Evolutionary conservation across 2,888 invertebrate species (phyloP), one percentile per base, ranked within the genome.

Genomic region (Drosophila gaucha): DNA sequence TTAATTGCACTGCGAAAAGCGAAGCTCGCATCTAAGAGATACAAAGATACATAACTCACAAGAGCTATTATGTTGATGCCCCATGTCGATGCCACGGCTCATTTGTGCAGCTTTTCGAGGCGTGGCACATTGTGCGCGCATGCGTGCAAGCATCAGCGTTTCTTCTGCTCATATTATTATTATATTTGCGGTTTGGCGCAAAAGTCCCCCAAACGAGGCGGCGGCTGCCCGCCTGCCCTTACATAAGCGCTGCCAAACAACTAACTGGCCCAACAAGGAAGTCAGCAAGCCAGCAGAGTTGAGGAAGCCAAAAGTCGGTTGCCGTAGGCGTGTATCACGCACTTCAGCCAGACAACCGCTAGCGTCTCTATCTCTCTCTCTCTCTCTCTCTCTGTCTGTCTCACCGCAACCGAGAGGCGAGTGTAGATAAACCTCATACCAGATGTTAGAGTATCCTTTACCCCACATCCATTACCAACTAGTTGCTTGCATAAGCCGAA

Each of bases 1-100:
- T 80, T 80, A 84, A 80, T 84, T 80, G 80, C 84, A 73, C 72
- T 80, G 80, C 80, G 75, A 80, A 71, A 71, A 60, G 74, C 74
- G 71, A 80, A 22, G 74, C 69, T 56, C 46, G 52, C 73, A 73
- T 73, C 72, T 65, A 58, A 50, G 49, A 65, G 49, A 69, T 58
- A 55, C 65, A 56, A 44, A 64, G 31, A 55, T 55, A 47, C 59
- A 77, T 82, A 74, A 72, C 77, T 67, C 62, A 58, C 51, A 26
- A 41, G 35, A 69, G 60, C 10, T 60, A 51, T 67, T 56, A 55
- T 66, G 55, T 50, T 67, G 68, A 44, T 28, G 41, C 41, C 43
- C 60, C 60, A 54, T 67, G 67, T 67, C 67, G 59, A 67, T 67
- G 67, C 14, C 68, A 60, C 47, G 72, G 73, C 67, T 73, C 68